Base-by-base conservation (phyloP, 2,113 vertebrate species). In the Hippocampus mohnikei region DNA sequence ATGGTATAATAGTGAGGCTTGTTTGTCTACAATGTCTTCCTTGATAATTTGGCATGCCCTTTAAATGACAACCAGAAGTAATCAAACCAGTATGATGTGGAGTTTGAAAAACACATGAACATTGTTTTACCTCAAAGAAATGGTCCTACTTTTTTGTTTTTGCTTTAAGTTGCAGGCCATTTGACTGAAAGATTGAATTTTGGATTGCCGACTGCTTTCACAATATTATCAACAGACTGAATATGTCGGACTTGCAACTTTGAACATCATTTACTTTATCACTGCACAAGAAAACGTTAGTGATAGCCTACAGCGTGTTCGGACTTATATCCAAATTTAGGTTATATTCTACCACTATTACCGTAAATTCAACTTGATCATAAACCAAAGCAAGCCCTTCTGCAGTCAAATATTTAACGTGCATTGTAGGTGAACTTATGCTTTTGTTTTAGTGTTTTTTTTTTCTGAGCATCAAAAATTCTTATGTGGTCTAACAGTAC, bases 21-120 rank as follows among this genome's bases (percentile, higher is more conserved):
- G 15, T 25, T 37, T 56, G 11, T 59, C 27, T 27, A 64, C 33
- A 46, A 65, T 27, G 13, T 46, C n/a, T n/a, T 44, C 62, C 42
- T 65, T 65, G 41, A 46, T 42, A 65, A 65, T 65, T 65, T 27
- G 63, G 18, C 63, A 46, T 27, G 62, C 41, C 15, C 12, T 27
- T 46, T 20, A 46, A 65, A 46, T 46, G 8, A 18, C 41, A 46
- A 46, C 63, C n/a, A 44, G 27, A 46, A 27, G 23, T 46, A 65
- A 63, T 63, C 61, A 63, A 42, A 41, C 37, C 12, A 41, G 37
- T 13, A 63, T 40, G 60, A 40, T 41, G 61, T n/a, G 8, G 16
- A 40, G 11, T 44, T 65, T 18, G 40, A 8, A 15, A 13, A 15
- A 18, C 13, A 23, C 9, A 13, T 12, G 13, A 44, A n/a, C 11